Conservation (phyloP, 2,888 invertebrate genomes). For the Andrena marginata region DNA sequence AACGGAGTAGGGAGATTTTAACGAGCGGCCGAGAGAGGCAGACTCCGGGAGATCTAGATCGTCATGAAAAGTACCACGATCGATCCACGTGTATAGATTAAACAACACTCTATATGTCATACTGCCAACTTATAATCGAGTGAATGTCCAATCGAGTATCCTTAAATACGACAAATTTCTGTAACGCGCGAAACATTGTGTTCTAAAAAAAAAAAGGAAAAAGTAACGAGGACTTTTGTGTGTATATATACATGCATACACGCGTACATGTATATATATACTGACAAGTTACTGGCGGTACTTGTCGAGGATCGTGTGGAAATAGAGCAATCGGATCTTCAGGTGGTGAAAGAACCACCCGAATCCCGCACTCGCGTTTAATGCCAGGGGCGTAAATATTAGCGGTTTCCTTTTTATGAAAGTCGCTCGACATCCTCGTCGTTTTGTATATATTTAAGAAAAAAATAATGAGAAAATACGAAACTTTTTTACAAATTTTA, state of each 20-base stretch:
- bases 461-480: slow-evolving; percentile 11
- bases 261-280: background rate
- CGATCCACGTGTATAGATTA: slow-evolving; percentile 68
- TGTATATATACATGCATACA: no score
- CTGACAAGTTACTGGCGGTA: slow-evolving; percentile 35
- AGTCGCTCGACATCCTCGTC: slow-evolving; percentile 14
- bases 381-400: slow-evolving; percentile 43
- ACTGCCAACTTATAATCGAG: slow-evolving; percentile 69
- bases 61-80: slow-evolving; percentile 48
- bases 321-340: slow-evolving; percentile 30
- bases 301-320: slow-evolving; percentile 29
- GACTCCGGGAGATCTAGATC: slow-evolving; percentile 14
- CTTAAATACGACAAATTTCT: slow-evolving; percentile 37
- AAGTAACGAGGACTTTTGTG: slow-evolving; percentile 41
- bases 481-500: slow-evolving; percentile 10
- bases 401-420: slow-evolving; percentile 30
- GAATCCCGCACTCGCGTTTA: slow-evolving; percentile 26
- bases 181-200: slow-evolving; percentile 58
- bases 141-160: slow-evolving; percentile 42
- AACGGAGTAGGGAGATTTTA: slow-evolving; percentile 3
- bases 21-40: slow-evolving; percentile 3
- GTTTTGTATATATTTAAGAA: slow-evolving; percentile 32
- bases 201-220: slow-evolving; percentile 47
- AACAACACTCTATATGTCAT: slow-evolving; percentile 61
- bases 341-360: slow-evolving; percentile 3